Evolutionary conservation across 1,140 invertebrate genomes (phyloP).

Genomic region (Hypsibius dujardini): DNA sequence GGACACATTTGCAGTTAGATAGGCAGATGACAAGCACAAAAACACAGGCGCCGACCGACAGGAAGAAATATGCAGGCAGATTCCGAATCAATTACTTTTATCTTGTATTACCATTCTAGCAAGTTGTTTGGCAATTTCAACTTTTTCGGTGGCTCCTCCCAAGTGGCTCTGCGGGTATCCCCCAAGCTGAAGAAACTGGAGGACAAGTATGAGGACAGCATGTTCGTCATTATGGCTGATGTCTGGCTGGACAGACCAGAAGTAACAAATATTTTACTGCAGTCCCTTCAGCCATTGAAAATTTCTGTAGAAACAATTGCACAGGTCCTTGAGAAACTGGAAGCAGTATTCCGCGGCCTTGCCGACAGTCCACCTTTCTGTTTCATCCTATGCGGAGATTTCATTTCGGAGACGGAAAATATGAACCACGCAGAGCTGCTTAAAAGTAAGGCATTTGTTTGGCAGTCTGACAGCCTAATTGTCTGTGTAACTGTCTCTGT

Average conservation of each 20-base stretch:
- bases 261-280: constrained; percentile 37
- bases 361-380: constrained; percentile 63
- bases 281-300: constrained; percentile 16
- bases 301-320: constrained; percentile 3
- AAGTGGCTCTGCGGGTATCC: constrained; percentile 51
- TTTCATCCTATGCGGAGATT: constrained; percentile 84
- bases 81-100: too few relatives aligned
- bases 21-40: too few relatives aligned
- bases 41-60: too few relatives aligned
- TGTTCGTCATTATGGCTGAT: constrained; percentile 79
- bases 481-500: neutral
- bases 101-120: too few relatives aligned
- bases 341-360: constrained; percentile 64
- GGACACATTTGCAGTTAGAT: too few relatives aligned
- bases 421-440: constrained; percentile 28
- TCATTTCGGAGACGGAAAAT: constrained; percentile 42
- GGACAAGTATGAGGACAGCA: constrained; percentile 50
- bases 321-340: constrained; percentile 61
- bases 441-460: constrained; percentile 27
- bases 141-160: constrained; percentile 64
- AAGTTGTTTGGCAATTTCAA: constrained; percentile 70
- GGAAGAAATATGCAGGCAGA: too few relatives aligned
- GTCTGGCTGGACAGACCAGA: constrained; percentile 69
- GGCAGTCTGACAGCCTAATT: neutral
- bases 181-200: constrained; percentile 49